Base-by-base conservation (phyloP, 2,888 invertebrate species). In the Parthenolecanium corni region DNA sequence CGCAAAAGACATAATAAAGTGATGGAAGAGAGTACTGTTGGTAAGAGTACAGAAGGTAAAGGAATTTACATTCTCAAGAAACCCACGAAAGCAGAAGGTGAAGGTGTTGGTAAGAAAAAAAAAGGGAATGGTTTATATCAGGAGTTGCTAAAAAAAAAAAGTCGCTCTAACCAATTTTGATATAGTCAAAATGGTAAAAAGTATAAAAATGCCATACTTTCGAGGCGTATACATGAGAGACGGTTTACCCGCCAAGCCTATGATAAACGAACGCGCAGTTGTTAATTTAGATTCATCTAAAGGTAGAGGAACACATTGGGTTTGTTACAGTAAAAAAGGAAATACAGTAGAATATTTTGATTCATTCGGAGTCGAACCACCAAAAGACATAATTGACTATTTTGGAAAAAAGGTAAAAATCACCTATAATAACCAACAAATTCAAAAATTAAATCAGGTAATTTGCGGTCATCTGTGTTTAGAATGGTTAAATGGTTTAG, bases 171-270 rank as follows among this genome's bases (percentile, higher is more conserved):
- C n/a, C n/a, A n/a, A n/a, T n/a, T n/a, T n/a, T n/a, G n/a, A n/a
- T 4, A 6, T n/a, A n/a, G n/a, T n/a, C n/a, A n/a, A n/a, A n/a
- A n/a, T n/a, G n/a, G n/a, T n/a, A n/a, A 4, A 4, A 4, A 65
- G 52, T 69, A 69, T 63, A 64, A 66, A 24, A 67, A 65, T 12
- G 66, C 68, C n/a, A n/a, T n/a, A n/a, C n/a, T n/a, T n/a, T n/a
- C n/a, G n/a, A n/a, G n/a, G n/a, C n/a, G n/a, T n/a, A 16, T 67
- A 66, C 51, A 68, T 69, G 68, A 54, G 64, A 54, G 65, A 68
- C 61, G 23, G 11, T 23, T 58, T 69, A 46, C 68, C 67, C 1
- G 56, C 44, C 11, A 57, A 52, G n/a, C 61, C 65, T 21, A 20
- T 42, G 6, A 62, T 64, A 49, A 25, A 61, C 44, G 67, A 69